Evolutionary conservation across 2,797 vertebrate species (phyloP), one percentile per base, ranked within the genome.

Genomic region (Artibeus lituratus): DNA sequence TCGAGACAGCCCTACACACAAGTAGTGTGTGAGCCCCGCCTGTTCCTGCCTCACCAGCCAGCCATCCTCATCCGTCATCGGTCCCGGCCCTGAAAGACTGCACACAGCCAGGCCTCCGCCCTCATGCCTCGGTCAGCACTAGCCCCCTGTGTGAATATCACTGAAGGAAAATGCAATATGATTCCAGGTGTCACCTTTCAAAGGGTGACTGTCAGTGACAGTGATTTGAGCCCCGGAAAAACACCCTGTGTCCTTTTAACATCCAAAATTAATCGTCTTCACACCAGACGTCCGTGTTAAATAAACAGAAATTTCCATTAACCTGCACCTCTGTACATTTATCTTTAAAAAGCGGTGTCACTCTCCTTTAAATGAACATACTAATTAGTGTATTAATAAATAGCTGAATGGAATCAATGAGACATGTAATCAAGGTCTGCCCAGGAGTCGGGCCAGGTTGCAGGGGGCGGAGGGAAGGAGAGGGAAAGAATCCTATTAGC

Each of bases 321-420:
- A 98, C 97, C 97, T 72, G 92, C 87, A 97, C 97, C 96, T 97
- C 97, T 93, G 91, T 91, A 87, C 89, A 37, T 80, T 93, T 87
- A 83, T 94, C 72, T 93, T 95, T 95, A 85, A 95, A 97, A 97
- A 87, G 90, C 15, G 0, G 90, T 97, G 97, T 96, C 97, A 96
- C 91, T 96, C 95, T 97, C 93, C 93, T 90, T 97, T 97, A 96
- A 96, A 94, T 84, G 97, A 98, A 96, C 91, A 92, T 91, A 88
- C 96, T 96, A 97, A 98, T 98, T 97, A 98, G 95, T 77, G 57
- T 94, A 97, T 97, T 97, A 97, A 97, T 97, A 98, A 97, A 96
- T 92, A 96, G 93, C 93, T 95, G 89, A 96, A 97, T 93, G 93
- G 94, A 97, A 97, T 97, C 97, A 97, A 97, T 97, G 97, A 98